Base-by-base conservation (phyloP, 2,797 vertebrate species). In the Tokudaia muenninki region DNA sequence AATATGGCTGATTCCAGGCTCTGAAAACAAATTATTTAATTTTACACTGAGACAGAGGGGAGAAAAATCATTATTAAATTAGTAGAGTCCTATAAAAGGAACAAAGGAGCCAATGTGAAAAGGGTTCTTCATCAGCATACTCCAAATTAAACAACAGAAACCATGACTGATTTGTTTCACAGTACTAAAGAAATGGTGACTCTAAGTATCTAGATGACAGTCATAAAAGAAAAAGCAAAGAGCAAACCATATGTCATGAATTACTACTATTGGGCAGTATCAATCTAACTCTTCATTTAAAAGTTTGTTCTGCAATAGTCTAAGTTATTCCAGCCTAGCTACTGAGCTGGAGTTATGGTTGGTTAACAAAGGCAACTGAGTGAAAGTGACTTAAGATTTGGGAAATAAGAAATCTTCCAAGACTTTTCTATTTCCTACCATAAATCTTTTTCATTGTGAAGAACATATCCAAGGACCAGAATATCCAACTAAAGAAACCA, bases 391-490 rank as follows among this genome's bases (percentile, higher is more conserved):
- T 92, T 81, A 77, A 83, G 10, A 81, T 52, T 77, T 79, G 50
- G 24, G 91, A 29, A 79, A 41, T 67, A 70, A 77, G 29, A 90
- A 94, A 97, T 65, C 87, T 91, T 97, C 50, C 79, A 59, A 86
- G 78, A 7, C 24, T 89, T 55, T 92, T 94, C 37, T 87, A 72
- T 74, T 90, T 95, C 16, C 59, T 37, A 65, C 52, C 34, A 59
- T 83, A 34, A 92, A 52, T 70, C 57, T 55, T 79, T 65, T 83
- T 91, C 52, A 87, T 26, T 91, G 77, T n/a, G 52, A 92, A 86
- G 37, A 87, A 92, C 16, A 95, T 34, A 94, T 22, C 1, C 24
- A 74, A 83, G 74, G 26, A 74, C 16, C 24, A 96, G 83, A 92
- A 90, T 50, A 94, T 14, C 84, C 21, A 82, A 83, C 11, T 61